Percentiles rank a stretch among this genome's conserved stretches.
Conservation (phyloP, 2,113 vertebrate genomes). For the Sylvilagus bachmani region DNA sequence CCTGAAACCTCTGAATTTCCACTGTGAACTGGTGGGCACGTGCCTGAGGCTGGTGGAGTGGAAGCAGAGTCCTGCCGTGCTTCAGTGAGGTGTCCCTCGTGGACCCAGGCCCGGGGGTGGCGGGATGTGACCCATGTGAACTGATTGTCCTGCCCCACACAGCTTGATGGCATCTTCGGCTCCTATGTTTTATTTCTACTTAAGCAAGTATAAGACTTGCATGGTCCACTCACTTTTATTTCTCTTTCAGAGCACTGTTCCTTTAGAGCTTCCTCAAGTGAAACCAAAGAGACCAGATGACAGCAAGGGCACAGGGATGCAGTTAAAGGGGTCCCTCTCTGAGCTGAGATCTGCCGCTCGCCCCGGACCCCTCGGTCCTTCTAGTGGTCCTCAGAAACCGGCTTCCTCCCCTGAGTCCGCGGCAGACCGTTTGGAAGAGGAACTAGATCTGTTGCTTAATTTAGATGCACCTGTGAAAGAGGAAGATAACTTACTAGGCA, state of each 20-base stretch:
- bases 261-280: constrained; percentile 91
- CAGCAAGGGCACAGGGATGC: constrained; percentile 54
- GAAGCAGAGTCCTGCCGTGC: background rate
- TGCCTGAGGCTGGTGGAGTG: background rate
- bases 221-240: background rate
- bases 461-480: constrained; percentile 88
- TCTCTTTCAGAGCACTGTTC: constrained; percentile 89
- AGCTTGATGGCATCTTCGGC: background rate
- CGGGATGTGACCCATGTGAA: background rate
- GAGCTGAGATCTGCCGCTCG: background rate
- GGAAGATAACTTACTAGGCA: background rate
- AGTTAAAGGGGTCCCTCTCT: constrained; percentile 57
- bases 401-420: constrained; percentile 40
- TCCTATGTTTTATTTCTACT: background rate
- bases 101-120: background rate
- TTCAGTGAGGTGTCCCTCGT: background rate
- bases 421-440: constrained; percentile 90
- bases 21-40: background rate
- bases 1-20: background rate
- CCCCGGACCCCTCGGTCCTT: background rate
- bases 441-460: constrained; percentile 93
- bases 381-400: constrained; percentile 35
- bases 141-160: background rate
- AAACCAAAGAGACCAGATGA: constrained; percentile 86
- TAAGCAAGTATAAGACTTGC: background rate